phyloP scores from a whole-genome alignment of 2,797 vertebrate species.

The Aulostomus chinensis region DNA sequence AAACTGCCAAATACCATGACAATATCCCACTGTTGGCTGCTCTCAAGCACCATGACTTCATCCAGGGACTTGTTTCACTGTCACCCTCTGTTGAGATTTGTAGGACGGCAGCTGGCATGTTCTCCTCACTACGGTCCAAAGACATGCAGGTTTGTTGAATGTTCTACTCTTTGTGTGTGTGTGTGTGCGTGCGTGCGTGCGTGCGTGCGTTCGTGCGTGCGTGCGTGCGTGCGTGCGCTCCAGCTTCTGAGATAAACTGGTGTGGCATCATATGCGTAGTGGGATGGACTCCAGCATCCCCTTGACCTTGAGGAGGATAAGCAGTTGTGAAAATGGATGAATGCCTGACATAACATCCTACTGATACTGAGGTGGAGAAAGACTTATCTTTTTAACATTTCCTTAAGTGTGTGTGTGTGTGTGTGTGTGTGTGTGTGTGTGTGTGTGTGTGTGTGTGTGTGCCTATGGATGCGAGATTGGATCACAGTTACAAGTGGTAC shows the following conservation, averaged over 20 bases:
- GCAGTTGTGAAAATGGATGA: slow-evolving; percentile 37
- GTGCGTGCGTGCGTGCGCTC: slow-evolving; percentile 22
- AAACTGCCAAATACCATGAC: neutral
- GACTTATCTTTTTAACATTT: neutral
- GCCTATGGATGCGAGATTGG: no score
- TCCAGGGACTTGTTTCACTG: slow-evolving; percentile 10
- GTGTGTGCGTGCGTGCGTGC: slow-evolving; percentile 16
- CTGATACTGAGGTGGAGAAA: slow-evolving; percentile 17
- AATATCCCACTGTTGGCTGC: neutral
- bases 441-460: no score
- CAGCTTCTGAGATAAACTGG: slow-evolving; percentile 37
- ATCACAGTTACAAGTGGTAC: no score
- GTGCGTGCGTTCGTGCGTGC: slow-evolving; percentile 24
- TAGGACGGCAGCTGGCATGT: slow-evolving; percentile 22
- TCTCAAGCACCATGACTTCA: neutral
- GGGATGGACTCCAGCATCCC: slow-evolving; percentile 37
- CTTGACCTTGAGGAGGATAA: slow-evolving; percentile 37
- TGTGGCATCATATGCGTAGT: slow-evolving; percentile 15
- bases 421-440: no score
- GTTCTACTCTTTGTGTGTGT: slow-evolving; percentile 26
- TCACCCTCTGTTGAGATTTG: slow-evolving; percentile 6
- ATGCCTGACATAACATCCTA: slow-evolving; percentile 19
- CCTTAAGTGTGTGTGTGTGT: neutral
- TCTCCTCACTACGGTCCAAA: slow-evolving; percentile 14
- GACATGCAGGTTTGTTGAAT: slow-evolving; percentile 23